Evolutionary conservation across 2,888 invertebrate species (phyloP), one percentile per base, ranked within the genome.

Genomic region (Luffia ferchaultella): DNA sequence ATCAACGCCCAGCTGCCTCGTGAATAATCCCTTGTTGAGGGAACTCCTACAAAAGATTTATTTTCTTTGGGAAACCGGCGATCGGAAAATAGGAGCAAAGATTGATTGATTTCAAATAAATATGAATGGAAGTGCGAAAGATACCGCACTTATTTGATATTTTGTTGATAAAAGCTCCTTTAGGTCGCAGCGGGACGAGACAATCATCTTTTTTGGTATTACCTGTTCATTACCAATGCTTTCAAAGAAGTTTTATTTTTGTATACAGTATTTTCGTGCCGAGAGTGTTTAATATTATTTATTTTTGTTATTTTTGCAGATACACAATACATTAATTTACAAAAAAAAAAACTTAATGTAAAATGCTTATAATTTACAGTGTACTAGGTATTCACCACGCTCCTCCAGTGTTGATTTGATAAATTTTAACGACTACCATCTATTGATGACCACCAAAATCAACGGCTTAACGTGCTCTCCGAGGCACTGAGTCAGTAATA

Each of bases 11-110:
- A 76, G 73, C 76, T 72, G 64, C 63, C 71, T 77, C 73, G 76
- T 82, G 79, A 79, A 79, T 78, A 77, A 77, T 73, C 70, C 72
- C 67, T 70, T 65, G 65, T 65, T 68, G 61, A 71, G 73, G n/a
- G 69, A 73, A 77, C 66, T 79, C 77, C 69, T 68, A 77, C 74
- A 78, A 79, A 78, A 77, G 74, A 78, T 80, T 79, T 79, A 77
- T 79, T 73, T 74, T 72, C 74, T 68, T 64, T 63, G 63, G 59
- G 60, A 65, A 63, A 62, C 60, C 62, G 61, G 62, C 66, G 65
- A 65, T 68, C 68, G 65, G 65, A 63, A 67, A 68, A 71, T 71
- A 68, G 65, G 65, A 66, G 69, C 71, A 70, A 74, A 76, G 78
- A 80, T 79, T 79, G 79, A 79, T 82, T 73, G 77, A 74, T 76